These are phyloP conservation scores for Aselliscus stoliczkanus DNA, from an alignment of 2,797 vertebrate species.

Conservation along the genomic window DNA sequence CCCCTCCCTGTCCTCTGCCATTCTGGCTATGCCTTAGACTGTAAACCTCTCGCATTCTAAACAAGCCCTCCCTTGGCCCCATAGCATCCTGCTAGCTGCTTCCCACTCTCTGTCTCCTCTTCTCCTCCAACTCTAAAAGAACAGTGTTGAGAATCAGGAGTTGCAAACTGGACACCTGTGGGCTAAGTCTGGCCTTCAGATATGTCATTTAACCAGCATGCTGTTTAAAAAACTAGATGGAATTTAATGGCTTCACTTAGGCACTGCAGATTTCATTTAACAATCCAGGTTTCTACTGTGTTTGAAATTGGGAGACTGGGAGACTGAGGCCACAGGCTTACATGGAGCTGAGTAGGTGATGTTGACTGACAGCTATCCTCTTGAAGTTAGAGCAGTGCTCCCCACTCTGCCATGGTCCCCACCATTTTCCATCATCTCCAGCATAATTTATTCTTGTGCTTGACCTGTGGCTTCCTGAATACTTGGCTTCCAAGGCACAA, in stretches of 20 bases:
- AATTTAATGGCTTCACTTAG: not conserved
- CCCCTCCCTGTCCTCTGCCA: not conserved
- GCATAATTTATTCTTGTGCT: not conserved
- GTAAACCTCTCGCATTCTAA: not conserved
- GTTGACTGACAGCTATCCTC: not conserved
- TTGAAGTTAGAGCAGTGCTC: not conserved
- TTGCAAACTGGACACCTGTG: not conserved
- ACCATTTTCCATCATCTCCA: not conserved
- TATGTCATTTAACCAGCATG: not conserved
- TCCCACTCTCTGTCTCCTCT: not conserved
- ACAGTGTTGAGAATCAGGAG: not conserved
- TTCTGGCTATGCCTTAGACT: not conserved
- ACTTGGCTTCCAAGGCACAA: not conserved
- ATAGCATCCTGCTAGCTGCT: not conserved
- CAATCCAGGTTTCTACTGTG: not conserved
- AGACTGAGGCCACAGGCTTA: not conserved
- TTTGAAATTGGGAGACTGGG: not conserved
- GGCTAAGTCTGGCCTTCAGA: not conserved
- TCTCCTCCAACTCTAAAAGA: not conserved
- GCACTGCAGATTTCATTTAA: not conserved
- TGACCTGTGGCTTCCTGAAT: not conserved
- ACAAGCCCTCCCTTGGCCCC: not conserved
- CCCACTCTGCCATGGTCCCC: not conserved
- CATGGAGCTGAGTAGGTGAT: not conserved
- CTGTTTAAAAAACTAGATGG: not conserved